Evolutionary conservation across 2,888 invertebrate genomes (phyloP), one percentile per base, ranked within the genome.

Genomic region (Priapulus caudatus): DNA sequence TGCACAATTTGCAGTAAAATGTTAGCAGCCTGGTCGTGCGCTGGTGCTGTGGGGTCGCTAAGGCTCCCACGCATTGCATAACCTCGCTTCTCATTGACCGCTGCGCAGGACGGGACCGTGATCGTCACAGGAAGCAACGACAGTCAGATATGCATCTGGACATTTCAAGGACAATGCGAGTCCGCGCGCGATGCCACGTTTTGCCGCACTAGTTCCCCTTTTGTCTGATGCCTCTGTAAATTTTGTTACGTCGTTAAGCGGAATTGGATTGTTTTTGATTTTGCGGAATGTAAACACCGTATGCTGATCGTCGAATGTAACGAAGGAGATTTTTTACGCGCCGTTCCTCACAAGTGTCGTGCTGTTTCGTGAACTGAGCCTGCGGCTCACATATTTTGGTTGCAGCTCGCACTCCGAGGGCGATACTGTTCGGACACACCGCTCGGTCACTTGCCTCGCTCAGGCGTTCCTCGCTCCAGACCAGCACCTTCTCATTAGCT

Each of bases 111-210:
- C 69, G 90, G 88, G 5, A 77, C 97, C 47, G 86, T 89, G 5
- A 77, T 98, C 47, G 86, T 93, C 47, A 97, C 97, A 2, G 97
- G 95, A 23, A 92, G 93, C 71, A 89, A 93, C 66, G 97, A 98
- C 75, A 98, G 97, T 3, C 97, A 97, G 72, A 88, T 98, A 62
- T 91, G 92, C 68, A 78, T 97, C 49, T 98, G 97, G 97, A 82
- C 85, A 72, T 81, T 87, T n/a, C n/a, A n/a, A n/a, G n/a, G n/a
- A n/a, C n/a, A n/a, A n/a, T n/a, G n/a, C n/a, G n/a, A n/a, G n/a
- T n/a, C n/a, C n/a, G n/a, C n/a, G n/a, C n/a, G n/a, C n/a, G n/a
- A n/a, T n/a, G n/a, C n/a, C n/a, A n/a, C n/a, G n/a, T n/a, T n/a
- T n/a, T n/a, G n/a, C n/a, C n/a, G n/a, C n/a, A n/a, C n/a, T n/a